Evolutionary conservation across 2,797 vertebrate species (phyloP).

Genomic region (Acrossocheilus fasciatus): DNA sequence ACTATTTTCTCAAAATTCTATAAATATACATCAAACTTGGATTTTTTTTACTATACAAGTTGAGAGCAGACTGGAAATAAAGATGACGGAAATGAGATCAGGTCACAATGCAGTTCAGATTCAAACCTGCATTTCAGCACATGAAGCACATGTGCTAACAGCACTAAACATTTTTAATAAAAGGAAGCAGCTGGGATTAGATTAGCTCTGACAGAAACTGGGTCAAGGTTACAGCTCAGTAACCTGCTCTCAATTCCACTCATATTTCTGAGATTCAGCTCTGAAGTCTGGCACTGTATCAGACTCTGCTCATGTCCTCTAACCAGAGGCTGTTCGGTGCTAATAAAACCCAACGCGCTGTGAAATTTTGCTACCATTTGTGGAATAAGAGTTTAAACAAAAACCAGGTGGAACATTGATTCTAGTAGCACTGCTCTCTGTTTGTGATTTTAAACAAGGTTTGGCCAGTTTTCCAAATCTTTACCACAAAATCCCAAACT

Average conservation of each 20-base stretch:
- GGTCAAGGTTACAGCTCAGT: slow-evolving; percentile 76
- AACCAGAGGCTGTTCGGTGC: not conserved
- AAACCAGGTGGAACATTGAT: not conserved
- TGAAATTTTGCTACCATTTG: slow-evolving; percentile 20
- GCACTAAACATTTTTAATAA: not conserved
- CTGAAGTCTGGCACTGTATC: slow-evolving; percentile 27
- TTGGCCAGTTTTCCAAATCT: not conserved
- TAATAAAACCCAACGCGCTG: slow-evolving; percentile 1
- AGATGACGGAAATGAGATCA: not conserved
- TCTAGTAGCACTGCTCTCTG: not conserved
- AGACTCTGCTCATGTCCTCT: slow-evolving; percentile 22
- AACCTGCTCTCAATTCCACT: slow-evolving; percentile 61
- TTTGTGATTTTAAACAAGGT: not conserved
- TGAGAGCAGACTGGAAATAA: not conserved
- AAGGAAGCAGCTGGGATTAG: slow-evolving; percentile 39
- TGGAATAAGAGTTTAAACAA: slow-evolving; percentile 8
- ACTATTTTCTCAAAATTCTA: not conserved
- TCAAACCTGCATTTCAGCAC: not conserved
- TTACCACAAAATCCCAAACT: not conserved
- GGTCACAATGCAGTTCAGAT: not conserved
- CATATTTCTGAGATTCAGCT: slow-evolving; percentile 43
- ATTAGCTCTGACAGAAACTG: slow-evolving; percentile 66
- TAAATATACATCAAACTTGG: not conserved
- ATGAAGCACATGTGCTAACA: not conserved
- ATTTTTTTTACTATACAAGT: not conserved